Base-by-base conservation (phyloP, 2,888 invertebrate genomes). In the Nephrocerus scutellatus region DNA sequence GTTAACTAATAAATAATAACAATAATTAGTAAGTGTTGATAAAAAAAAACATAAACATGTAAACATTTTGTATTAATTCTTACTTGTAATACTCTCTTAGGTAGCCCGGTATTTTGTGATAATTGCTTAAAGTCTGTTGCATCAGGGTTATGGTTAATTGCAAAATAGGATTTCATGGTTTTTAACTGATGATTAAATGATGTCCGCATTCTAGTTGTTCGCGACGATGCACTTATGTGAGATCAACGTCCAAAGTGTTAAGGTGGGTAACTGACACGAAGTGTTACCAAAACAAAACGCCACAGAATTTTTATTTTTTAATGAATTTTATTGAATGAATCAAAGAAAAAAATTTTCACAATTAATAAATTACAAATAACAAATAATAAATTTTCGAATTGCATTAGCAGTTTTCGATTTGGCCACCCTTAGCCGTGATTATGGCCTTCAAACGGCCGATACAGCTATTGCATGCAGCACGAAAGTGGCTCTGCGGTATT, bases 131-230 rank as follows among this genome's bases (percentile, higher is more conserved):
- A 74, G 66, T 98, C 98, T 69, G 98, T 99, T 38, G 98, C 96
- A 62, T 98, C 98, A 1, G 98, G 98, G 71, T 98, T 98, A 72
- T 98, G 98, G 72, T 98, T 98, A 62, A 97, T 86, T 34, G 91
- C 86, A 68, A 98, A 98, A 69, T 98, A 98, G 29, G 91, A 90
- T 71, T 98, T 98, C 97, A 98, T 98, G 36, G 96, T 95, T 45
- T 96, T 74, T 46, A 99, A 77, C 68, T 98, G 98, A 66, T 97
- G 95, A 68, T 98, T 98, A 74, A 99, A 98, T 52, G 95, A 96
- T 33, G 98, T 98, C 40, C 98, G 76, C 90, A 98, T 96, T 41
- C 98, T 78, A 70, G 99, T 98, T 42, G 90, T 88, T 44, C 91
- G 70, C 56, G 84, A 84, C 13, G 84, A 79, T 41, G 83, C 78